These are phyloP conservation scores for Herpetotheres cachinnans DNA, from an alignment of 2,113 vertebrate species.

Conservation along the genomic window DNA sequence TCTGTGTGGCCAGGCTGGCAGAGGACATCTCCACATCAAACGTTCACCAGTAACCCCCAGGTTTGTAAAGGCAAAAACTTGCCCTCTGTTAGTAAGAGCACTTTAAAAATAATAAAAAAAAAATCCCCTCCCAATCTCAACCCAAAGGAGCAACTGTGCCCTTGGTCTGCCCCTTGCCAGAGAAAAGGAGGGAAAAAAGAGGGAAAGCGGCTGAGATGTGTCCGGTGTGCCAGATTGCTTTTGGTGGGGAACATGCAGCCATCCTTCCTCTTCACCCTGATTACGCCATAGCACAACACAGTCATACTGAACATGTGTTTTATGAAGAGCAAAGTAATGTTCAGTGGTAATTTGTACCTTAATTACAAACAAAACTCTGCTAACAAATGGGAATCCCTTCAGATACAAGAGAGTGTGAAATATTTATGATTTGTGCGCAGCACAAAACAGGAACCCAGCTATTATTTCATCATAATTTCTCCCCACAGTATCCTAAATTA, in stretches of 20 bases:
- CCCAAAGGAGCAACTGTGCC: not conserved
- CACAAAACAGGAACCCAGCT: not conserved
- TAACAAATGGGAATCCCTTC: not conserved
- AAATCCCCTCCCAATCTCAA: not conserved
- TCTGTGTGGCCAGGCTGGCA: not conserved
- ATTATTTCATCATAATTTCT: not conserved
- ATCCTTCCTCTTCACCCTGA: not conserved
- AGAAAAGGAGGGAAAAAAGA: not conserved
- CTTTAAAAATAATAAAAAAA: not conserved
- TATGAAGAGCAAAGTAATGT: not conserved
- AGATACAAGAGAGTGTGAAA: slow-evolving; percentile 28
- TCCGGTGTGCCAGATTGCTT: not conserved
- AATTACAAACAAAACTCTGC: slow-evolving; percentile 30
- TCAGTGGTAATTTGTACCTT: slow-evolving; percentile 13
- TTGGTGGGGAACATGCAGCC: not conserved
- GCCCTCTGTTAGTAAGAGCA: not conserved
- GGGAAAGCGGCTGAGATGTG: rapidly evolving
- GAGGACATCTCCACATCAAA: not conserved
- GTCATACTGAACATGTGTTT: not conserved
- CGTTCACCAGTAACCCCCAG: not conserved
- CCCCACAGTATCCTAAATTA: slow-evolving; percentile 23
- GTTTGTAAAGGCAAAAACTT: not conserved
- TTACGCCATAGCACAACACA: not conserved
- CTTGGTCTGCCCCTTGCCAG: not conserved
- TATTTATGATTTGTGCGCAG: slow-evolving; percentile 14